Base-by-base conservation (phyloP, 2,888 invertebrate genomes). In the Nephrotoma flavescens region DNA sequence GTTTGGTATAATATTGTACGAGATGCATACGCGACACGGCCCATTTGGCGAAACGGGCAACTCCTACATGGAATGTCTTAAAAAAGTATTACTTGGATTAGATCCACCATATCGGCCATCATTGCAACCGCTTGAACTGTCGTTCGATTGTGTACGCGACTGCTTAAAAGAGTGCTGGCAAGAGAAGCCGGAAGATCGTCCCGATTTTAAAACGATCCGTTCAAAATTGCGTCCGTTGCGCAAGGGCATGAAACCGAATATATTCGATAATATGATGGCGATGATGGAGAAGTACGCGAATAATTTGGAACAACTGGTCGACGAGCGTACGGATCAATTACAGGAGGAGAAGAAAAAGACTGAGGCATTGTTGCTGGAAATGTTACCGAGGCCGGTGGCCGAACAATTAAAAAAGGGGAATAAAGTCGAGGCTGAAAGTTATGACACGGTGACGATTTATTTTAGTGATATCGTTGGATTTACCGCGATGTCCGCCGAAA, bases 221-320 rank as follows among this genome's bases (percentile, higher is more conserved):
- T 94, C 95, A 19, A 94, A 95, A 88, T 91, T 98, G 45, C 93
- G 97, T 83, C 97, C 97, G 0, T 92, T 98, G 87, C 92, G 96
- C 87, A 96, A 97, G 90, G 98, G 98, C 90, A 96, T 98, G 98
- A 97, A 97, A 91, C 95, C 97, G 19, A 98, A 98, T 91, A 98
- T 99, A 89, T 97, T 98, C 89, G 99, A 99, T 91, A 98, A 98
- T 90, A 98, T 99, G 97, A 97, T 98, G 94, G 96, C 96, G 0
- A 97, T 98, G 95, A 97, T 99, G 97, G 98, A 98, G 91, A 97
- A 98, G 90, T 98, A 99, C 90, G 97, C 98, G 11, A 98, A 96
- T 89, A 98, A 98, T 91, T 93, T 99, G 89, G 98, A 99, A 91
- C 97, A 95, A 0, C 92, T 98, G 2, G 98, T 99, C 0, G 97